phyloP scores from a whole-genome alignment of 2,797 vertebrate genomes.

The Acanthurus leucopareius region DNA sequence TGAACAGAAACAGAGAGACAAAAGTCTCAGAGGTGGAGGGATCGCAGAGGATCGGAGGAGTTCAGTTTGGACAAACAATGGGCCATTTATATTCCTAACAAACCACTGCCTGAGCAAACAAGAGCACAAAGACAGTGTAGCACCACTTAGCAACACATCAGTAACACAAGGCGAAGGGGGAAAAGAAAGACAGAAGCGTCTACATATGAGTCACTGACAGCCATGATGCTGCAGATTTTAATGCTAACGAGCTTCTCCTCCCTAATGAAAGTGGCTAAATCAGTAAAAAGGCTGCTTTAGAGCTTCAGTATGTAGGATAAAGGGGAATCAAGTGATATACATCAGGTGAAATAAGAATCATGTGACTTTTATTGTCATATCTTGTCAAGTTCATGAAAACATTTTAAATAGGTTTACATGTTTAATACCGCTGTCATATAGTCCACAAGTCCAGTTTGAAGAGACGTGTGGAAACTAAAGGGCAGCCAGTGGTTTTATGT shows the following conservation, averaged over 20 bases:
- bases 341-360: too few relatives aligned
- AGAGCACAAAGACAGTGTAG: slow-evolving; percentile 29
- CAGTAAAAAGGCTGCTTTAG: neutral
- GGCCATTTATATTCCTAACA: slow-evolving; percentile 56
- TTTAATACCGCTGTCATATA: too few relatives aligned
- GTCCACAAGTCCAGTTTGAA: too few relatives aligned
- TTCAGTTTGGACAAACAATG: slow-evolving; percentile 57
- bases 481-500: too few relatives aligned
- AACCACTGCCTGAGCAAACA: slow-evolving; percentile 16
- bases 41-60: slow-evolving; percentile 25
- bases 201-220: neutral
- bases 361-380: too few relatives aligned
- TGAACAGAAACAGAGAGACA: slow-evolving; percentile 32
- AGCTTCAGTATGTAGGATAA: too few relatives aligned
- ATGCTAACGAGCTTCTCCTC: neutral
- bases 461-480: too few relatives aligned
- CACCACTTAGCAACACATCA: neutral
- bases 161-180: neutral
- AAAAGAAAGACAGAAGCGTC: neutral
- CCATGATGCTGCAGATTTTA: slow-evolving; percentile 5
- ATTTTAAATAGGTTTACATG: too few relatives aligned
- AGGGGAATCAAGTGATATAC: too few relatives aligned
- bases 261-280: neutral
- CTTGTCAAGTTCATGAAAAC: too few relatives aligned
- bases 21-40: slow-evolving; percentile 36